Evolutionary conservation across 2,888 invertebrate genomes (phyloP).

Genomic region (Atethmia centrago): DNA sequence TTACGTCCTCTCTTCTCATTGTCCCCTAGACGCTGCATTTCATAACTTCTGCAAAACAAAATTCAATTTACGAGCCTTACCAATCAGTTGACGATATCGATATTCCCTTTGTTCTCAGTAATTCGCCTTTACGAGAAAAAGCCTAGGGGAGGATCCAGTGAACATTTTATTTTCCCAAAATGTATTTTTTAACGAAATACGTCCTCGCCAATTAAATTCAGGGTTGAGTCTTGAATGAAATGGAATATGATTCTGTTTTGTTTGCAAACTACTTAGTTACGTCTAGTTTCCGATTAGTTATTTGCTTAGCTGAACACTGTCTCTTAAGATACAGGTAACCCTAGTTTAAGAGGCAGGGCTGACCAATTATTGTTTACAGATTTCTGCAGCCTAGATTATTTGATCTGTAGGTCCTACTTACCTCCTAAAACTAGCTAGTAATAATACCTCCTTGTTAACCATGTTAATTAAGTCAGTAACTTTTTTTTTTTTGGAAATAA

Average conservation of each 20-base stretch:
- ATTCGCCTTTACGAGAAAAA: constrained; percentile 66
- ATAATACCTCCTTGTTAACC: too few relatives aligned
- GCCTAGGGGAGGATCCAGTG: constrained; percentile 56
- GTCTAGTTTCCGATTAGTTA: constrained; percentile 55
- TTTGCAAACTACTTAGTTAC: constrained; percentile 44
- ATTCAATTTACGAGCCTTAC: constrained; percentile 65
- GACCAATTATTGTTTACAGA: too few relatives aligned
- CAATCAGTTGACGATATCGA: constrained; percentile 69
- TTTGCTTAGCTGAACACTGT: too few relatives aligned
- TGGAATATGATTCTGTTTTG: constrained; percentile 65
- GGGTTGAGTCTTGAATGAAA: constrained; percentile 57
- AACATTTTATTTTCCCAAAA: constrained; percentile 69
- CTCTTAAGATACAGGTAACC: too few relatives aligned
- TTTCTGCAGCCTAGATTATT: too few relatives aligned
- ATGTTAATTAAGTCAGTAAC: too few relatives aligned
- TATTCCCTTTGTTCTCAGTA: constrained; percentile 70
- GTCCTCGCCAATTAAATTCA: constrained; percentile 68
- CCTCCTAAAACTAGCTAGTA: too few relatives aligned
- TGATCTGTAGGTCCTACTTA: too few relatives aligned
- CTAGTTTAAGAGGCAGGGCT: too few relatives aligned
- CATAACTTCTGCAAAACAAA: constrained; percentile 59
- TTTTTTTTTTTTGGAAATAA: too few relatives aligned
- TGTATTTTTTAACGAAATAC: constrained; percentile 62
- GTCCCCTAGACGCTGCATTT: constrained; percentile 44
- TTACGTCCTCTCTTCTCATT: constrained; percentile 31